phyloP scores from a whole-genome alignment of 1,140 invertebrate genomes.

The Papilio glaucus region DNA sequence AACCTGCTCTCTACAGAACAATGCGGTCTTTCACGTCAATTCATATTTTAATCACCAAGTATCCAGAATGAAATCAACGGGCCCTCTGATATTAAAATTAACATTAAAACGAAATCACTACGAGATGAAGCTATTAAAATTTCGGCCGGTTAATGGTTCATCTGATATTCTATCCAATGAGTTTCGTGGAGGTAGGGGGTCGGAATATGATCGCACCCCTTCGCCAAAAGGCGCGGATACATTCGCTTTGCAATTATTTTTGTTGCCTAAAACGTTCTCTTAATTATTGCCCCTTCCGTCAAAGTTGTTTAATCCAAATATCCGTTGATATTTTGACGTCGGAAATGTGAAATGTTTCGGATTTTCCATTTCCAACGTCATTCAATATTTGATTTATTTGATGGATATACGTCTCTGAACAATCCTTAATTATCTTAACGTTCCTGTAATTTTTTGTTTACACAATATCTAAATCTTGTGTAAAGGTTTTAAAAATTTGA shows the following conservation, averaged over 20 bases:
- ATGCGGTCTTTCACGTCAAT: neutral
- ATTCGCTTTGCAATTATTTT: conserved; percentile 41
- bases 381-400: neutral
- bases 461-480: neutral
- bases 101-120: conserved; percentile 37
- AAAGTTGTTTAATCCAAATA: neutral
- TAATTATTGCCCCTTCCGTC: conserved; percentile 33
- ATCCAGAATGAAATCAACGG: neutral
- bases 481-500: neutral
- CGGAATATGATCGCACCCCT: neutral
- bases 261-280: conserved; percentile 31
- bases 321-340: neutral
- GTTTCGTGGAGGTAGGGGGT: neutral
- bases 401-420: too few relatives aligned
- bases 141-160: conserved; percentile 39
- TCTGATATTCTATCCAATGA: conserved; percentile 39
- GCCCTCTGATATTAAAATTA: conserved; percentile 39
- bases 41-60: neutral
- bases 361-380: neutral
- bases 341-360: conserved; percentile 1
- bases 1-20: neutral
- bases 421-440: too few relatives aligned
- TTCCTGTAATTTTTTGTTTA: too few relatives aligned
- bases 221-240: conserved; percentile 7
- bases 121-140: conserved; percentile 39